Conservation (phyloP, 1,140 invertebrate genomes). For the Tyrophagus putrescentiae region DNA sequence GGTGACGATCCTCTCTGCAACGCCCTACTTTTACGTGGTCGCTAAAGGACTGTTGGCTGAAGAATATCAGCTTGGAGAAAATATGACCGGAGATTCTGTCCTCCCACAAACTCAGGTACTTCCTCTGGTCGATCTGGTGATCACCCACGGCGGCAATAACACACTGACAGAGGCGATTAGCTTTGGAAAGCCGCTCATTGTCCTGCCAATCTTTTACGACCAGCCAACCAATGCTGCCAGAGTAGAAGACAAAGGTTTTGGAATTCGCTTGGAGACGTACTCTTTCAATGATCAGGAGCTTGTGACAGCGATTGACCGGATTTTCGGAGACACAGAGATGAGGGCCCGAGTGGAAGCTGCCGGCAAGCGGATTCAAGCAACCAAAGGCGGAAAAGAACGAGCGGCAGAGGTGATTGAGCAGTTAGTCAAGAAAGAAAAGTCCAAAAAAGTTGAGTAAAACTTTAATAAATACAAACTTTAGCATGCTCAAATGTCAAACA, state of each 20-base stretch:
- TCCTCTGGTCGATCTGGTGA: constrained; percentile 26
- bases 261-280: background rate
- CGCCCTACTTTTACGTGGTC: constrained; percentile 9
- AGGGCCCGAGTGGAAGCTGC: background rate
- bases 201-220: constrained; percentile 20
- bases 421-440: too few relatives aligned
- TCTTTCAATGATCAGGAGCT: too few relatives aligned
- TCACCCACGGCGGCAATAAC: constrained; percentile 31
- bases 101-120: constrained; percentile 14
- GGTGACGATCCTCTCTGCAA: background rate
- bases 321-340: too few relatives aligned
- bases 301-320: too few relatives aligned
- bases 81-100: constrained; percentile 20
- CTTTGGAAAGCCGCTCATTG: constrained; percentile 13
- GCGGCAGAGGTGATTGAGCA: too few relatives aligned
- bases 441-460: too few relatives aligned
- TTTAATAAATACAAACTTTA: too few relatives aligned
- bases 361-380: background rate
- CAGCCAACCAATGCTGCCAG: constrained; percentile 21
- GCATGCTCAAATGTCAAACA: too few relatives aligned
- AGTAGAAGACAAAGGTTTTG: constrained; percentile 12
- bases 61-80: background rate
- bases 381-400: background rate
- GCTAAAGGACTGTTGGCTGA: constrained; percentile 4
- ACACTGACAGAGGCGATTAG: background rate